Conservation (phyloP, 2,113 vertebrate genomes). For the Alethe castanea region DNA sequence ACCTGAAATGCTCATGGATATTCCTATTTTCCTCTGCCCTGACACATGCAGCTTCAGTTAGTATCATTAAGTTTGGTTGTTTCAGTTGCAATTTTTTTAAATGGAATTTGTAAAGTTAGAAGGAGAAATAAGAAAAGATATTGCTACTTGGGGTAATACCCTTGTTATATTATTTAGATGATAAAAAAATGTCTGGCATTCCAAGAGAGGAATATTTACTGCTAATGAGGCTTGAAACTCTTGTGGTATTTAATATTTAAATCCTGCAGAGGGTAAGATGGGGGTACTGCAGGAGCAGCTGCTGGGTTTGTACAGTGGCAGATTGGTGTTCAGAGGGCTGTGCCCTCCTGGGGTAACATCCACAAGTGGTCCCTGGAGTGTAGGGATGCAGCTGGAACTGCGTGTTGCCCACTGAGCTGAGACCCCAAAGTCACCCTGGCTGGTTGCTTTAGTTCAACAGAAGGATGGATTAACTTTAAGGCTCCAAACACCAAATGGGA, state of each 20-base stretch:
- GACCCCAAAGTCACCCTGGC: background rate
- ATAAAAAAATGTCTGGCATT: background rate
- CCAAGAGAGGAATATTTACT: background rate
- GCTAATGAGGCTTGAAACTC: background rate
- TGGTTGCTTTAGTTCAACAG: background rate
- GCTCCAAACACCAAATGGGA: background rate
- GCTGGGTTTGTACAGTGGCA: background rate
- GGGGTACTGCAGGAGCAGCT: background rate
- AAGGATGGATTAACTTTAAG: background rate
- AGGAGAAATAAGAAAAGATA: background rate
- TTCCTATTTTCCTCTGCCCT: background rate
- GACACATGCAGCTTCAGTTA: background rate
- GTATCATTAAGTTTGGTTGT: background rate
- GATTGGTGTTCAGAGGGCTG: accelerated
- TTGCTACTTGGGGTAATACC: background rate
- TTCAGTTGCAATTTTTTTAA: background rate
- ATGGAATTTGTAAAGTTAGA: background rate
- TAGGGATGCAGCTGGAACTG: background rate
- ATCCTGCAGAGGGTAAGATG: background rate
- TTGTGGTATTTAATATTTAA: background rate
- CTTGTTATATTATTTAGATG: background rate
- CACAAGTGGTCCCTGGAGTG: background rate
- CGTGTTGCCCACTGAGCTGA: background rate
- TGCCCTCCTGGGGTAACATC: background rate
- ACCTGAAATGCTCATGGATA: background rate